Conservation (phyloP, 2,888 invertebrate genomes). For the Chirona hameri region DNA sequence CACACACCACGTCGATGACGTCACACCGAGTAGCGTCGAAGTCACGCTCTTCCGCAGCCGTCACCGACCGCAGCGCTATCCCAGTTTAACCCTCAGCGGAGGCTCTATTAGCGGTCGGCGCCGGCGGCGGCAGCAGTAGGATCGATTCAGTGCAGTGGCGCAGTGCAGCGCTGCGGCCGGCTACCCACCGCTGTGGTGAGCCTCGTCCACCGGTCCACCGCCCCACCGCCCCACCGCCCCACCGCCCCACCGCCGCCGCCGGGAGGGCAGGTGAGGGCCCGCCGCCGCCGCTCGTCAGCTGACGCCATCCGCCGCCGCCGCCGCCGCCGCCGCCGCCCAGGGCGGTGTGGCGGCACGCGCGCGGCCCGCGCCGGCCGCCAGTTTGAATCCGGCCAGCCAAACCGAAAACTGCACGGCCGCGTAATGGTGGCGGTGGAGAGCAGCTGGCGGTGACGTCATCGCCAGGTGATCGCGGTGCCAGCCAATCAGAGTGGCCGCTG, state of each 20-base stretch:
- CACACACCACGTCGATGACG: too few species aligned
- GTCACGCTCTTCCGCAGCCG: too few species aligned
- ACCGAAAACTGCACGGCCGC: slow-evolving; percentile 22
- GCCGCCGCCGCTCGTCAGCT: neutral
- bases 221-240: neutral
- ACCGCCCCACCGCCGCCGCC: neutral
- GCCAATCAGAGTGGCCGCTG: neutral
- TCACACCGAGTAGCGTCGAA: too few species aligned
- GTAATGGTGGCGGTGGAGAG: neutral
- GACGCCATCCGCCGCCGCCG: neutral
- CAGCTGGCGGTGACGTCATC: slow-evolving; percentile 14
- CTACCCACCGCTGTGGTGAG: too few species aligned
- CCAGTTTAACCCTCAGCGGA: too few species aligned
- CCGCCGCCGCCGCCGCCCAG: neutral
- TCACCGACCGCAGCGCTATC: too few species aligned
- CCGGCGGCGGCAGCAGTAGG: too few species aligned
- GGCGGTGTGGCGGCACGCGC: neutral
- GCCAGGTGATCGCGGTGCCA: neutral
- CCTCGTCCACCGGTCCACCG: neutral
- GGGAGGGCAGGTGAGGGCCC: neutral
- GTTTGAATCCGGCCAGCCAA: slow-evolving; percentile 7
- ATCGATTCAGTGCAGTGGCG: too few species aligned
- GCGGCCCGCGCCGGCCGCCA: neutral
- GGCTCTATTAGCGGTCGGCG: too few species aligned
- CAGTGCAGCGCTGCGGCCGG: too few species aligned